A percentile compares a stretch with the other conserved stretches of the same genome.
phyloP scores from a whole-genome alignment of 2,797 vertebrate species.

The Toxotes lorentzi region DNA sequence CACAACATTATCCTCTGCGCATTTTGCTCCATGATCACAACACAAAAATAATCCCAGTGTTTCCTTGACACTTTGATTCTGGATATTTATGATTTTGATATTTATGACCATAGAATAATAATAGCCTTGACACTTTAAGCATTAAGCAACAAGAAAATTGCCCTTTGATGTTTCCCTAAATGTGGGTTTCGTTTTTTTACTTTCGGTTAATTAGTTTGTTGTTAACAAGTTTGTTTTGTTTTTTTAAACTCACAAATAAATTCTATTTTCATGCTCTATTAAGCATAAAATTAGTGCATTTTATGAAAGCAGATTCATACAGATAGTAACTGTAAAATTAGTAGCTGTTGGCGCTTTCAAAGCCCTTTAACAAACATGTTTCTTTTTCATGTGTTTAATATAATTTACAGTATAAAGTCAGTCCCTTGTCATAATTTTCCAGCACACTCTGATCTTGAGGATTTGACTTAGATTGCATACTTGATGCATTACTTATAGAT shows the following conservation, averaged over 20 bases:
- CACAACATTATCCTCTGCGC: conserved; percentile 1
- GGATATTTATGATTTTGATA: conserved; percentile 2
- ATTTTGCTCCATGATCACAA: conserved; percentile 7
- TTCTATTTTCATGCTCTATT: background rate
- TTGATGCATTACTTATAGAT: conserved; percentile 36
- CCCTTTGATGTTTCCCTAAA: background rate
- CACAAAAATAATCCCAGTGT: background rate
- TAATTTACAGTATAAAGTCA: background rate
- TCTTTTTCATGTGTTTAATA: background rate
- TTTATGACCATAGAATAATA: background rate
- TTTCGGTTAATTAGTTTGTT: background rate
- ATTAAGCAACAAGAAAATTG: conserved; percentile 6
- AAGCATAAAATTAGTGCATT: background rate
- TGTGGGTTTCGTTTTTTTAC: background rate
- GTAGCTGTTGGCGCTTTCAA: background rate
- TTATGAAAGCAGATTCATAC: background rate
- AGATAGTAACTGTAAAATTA: background rate
- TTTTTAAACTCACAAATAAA: background rate
- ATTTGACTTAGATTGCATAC: conserved; percentile 26
- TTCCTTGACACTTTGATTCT: conserved; percentile 1
- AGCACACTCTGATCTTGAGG: conserved; percentile 32
- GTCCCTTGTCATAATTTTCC: conserved; percentile 2
- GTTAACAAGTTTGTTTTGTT: background rate
- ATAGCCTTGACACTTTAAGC: background rate
- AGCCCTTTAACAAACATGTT: too few species aligned